Conservation (phyloP, 1,140 invertebrate genomes). For the Halictus rubicundus region DNA sequence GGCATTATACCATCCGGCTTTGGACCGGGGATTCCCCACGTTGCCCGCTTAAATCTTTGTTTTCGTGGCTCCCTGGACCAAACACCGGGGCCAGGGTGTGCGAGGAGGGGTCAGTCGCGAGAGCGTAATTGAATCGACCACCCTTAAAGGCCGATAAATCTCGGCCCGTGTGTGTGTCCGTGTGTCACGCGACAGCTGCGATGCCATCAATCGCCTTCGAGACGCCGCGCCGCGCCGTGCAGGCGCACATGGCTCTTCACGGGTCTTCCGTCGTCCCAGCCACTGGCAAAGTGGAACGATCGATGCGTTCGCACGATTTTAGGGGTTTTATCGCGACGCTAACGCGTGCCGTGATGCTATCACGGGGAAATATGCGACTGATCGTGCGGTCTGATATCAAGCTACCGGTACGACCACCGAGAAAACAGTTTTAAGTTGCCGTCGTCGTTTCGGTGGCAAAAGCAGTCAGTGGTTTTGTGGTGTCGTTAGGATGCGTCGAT, state of each 20-base stretch:
- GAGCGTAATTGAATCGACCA: slow-evolving; percentile 61
- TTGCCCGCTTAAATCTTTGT: slow-evolving; percentile 69
- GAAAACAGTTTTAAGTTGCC: no score
- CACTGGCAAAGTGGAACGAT: slow-evolving; percentile 40
- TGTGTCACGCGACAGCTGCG: slow-evolving; percentile 34
- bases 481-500: no score
- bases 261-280: background rate
- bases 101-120: slow-evolving; percentile 3
- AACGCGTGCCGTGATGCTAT: background rate
- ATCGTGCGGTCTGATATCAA: no score
- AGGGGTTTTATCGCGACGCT: slow-evolving; percentile 20
- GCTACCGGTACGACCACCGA: no score
- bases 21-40: slow-evolving; percentile 53
- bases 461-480: no score
- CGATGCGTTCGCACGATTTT: slow-evolving; percentile 41
- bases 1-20: slow-evolving; percentile 60
- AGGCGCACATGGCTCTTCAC: background rate
- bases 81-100: background rate
- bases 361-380: slow-evolving; percentile 4
- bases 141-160: slow-evolving; percentile 64
- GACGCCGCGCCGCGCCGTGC: slow-evolving; percentile 25
- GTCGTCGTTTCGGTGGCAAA: no score
- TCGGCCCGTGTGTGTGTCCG: slow-evolving; percentile 21
- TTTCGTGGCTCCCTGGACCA: slow-evolving; percentile 45
- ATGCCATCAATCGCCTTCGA: slow-evolving; percentile 54